phyloP scores from a whole-genome alignment of 2,797 vertebrate genomes.

The Ctenopoma multispine region DNA sequence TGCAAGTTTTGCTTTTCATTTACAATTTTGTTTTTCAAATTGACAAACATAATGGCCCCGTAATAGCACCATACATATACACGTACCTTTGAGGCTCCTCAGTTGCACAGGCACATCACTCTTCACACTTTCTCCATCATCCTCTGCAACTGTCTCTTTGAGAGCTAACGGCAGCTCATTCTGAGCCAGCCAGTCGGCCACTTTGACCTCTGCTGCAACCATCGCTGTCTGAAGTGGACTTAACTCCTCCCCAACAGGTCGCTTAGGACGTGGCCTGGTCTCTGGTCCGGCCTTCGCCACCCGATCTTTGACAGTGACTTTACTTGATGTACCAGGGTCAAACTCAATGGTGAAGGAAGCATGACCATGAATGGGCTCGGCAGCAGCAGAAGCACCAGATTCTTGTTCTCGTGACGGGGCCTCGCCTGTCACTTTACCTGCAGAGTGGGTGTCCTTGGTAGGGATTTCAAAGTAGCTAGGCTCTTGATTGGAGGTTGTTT shows the following conservation, averaged over 20 bases:
- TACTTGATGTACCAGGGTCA: constrained; percentile 89
- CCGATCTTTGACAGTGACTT: constrained; percentile 92
- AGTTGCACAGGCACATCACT: constrained; percentile 95
- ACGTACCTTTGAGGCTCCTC: constrained; percentile 93
- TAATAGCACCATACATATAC: neutral
- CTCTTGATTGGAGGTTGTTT: constrained; percentile 88
- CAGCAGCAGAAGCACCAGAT: constrained; percentile 71
- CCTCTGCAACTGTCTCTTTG: constrained; percentile 90
- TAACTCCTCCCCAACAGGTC: constrained; percentile 88
- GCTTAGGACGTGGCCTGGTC: constrained; percentile 90
- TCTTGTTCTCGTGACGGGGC: constrained; percentile 87
- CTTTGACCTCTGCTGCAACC: constrained; percentile 96
- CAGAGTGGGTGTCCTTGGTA: constrained; percentile 87
- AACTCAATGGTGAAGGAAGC: constrained; percentile 98
- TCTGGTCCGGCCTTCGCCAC: constrained; percentile 90
- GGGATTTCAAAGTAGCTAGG: constrained; percentile 98
- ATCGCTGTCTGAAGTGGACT: constrained; percentile 94
- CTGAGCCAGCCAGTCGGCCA: constrained; percentile 97
- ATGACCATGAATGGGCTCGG: constrained; percentile 83
- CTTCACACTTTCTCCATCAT: constrained; percentile 96
- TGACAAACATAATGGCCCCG: too few relatives aligned
- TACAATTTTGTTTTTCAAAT: too few relatives aligned
- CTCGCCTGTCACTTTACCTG: constrained; percentile 84
- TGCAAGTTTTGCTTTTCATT: too few relatives aligned
- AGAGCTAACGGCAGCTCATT: constrained; percentile 93